These are phyloP conservation scores for Hafferia zeledoni DNA, from an alignment of 2,797 vertebrate genomes.

Conservation along the genomic window DNA sequence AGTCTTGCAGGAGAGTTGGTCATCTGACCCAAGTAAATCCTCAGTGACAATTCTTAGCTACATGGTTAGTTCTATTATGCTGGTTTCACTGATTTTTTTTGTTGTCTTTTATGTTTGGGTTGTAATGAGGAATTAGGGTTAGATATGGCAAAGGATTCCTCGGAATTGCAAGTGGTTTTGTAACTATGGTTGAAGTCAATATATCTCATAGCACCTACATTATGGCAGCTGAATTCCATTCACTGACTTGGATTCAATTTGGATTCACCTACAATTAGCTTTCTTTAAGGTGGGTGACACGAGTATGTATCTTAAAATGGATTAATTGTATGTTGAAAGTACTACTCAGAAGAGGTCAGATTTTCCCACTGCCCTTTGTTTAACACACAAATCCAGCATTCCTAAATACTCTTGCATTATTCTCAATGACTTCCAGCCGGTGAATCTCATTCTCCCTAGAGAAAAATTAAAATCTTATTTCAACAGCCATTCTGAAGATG, in stretches of 20 bases:
- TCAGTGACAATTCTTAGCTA: neutral
- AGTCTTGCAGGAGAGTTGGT: neutral
- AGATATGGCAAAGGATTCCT: neutral
- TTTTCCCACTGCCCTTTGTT: neutral
- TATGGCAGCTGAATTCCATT: neutral
- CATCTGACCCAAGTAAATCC: neutral
- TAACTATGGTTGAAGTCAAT: neutral
- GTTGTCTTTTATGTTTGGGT: neutral
- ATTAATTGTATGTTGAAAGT: neutral
- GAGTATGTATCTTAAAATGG: neutral
- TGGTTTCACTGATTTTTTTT: neutral
- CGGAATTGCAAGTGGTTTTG: neutral
- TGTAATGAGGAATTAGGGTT: neutral
- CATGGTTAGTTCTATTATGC: rapidly evolving
- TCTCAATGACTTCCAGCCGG: neutral
- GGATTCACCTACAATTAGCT: neutral
- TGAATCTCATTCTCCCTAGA: neutral
- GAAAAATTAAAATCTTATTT: neutral
- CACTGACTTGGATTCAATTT: neutral
- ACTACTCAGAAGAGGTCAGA: neutral
- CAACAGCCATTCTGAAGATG: neutral
- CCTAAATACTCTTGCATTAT: neutral
- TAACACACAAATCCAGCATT: neutral
- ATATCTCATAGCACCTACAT: neutral
- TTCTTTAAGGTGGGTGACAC: neutral